phyloP scores from a whole-genome alignment of 2,797 vertebrate species.

The Ptychadena robeensis region DNA sequence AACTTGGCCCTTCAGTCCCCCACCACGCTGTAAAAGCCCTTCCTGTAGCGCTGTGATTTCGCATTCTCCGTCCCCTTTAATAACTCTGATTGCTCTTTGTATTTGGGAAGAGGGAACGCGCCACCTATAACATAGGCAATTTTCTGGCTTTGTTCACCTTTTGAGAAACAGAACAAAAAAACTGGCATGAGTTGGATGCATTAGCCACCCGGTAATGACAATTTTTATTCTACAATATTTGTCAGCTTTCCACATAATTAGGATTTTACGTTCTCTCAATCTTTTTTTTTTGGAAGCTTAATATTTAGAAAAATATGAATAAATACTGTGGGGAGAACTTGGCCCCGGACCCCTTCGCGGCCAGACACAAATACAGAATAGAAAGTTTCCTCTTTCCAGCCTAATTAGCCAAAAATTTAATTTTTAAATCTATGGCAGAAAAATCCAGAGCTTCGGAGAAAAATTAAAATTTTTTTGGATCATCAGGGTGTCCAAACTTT shows the following conservation, averaged over 20 bases:
- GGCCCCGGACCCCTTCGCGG: no score
- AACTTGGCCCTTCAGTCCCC: background rate
- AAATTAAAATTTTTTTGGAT: no score
- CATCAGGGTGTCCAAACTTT: no score
- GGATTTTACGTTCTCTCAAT: no score
- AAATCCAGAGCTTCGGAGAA: no score
- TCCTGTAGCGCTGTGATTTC: conserved; percentile 24
- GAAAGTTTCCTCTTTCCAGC: no score
- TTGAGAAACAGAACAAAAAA: background rate
- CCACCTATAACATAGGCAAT: background rate
- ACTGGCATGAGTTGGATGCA: background rate
- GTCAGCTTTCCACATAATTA: background rate
- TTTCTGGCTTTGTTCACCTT: conserved; percentile 2
- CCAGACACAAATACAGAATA: no score
- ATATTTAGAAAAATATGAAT: no score
- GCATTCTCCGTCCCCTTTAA: conserved; percentile 17
- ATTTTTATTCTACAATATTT: background rate
- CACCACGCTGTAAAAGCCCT: conserved; percentile 1
- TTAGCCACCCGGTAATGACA: background rate
- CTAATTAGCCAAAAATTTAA: no score
- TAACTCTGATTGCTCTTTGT: conserved; percentile 21
- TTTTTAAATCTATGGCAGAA: no score
- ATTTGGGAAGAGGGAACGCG: conserved; percentile 1
- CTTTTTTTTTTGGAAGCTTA: background rate
- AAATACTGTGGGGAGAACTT: no score